Conservation (phyloP, 2,113 vertebrate genomes). For the Bucco capensis region DNA sequence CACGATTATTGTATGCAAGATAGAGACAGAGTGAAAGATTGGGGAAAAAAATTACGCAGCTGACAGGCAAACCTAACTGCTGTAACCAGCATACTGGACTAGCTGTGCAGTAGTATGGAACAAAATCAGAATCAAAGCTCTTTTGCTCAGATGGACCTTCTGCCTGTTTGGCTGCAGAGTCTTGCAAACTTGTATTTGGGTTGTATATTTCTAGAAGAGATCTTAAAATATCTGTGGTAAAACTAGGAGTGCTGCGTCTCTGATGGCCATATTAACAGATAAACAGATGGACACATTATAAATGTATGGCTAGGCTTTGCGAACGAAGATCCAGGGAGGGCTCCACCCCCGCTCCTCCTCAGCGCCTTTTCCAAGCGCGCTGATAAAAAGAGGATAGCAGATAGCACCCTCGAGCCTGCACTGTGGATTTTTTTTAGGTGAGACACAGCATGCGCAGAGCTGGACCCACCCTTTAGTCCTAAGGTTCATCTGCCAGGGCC, state of each 20-base stretch:
- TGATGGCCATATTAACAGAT: neutral
- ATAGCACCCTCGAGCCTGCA: too few relatives aligned
- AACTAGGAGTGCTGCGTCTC: neutral
- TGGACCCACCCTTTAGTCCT: too few relatives aligned
- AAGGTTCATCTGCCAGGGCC: too few relatives aligned
- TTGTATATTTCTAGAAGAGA: neutral
- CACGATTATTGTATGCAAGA: neutral
- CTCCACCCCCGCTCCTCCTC: too few relatives aligned
- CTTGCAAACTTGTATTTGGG: neutral
- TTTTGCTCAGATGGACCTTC: neutral
- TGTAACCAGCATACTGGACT: neutral
- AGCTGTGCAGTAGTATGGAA: neutral
- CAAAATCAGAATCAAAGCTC: neutral
- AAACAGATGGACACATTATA: neutral
- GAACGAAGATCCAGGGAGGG: too few relatives aligned
- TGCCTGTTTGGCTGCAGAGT: neutral
- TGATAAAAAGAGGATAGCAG: too few relatives aligned
- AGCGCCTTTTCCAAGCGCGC: too few relatives aligned
- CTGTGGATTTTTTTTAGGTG: too few relatives aligned
- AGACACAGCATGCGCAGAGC: too few relatives aligned
- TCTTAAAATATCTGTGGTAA: neutral
- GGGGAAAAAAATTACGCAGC: neutral
- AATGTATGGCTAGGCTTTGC: too few relatives aligned
- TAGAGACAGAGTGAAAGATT: neutral
- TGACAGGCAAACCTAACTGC: neutral